Evolutionary conservation across 92 coral and sea anemone genomes (phyloP).

Genomic region (Parazoanthus swiftii): DNA sequence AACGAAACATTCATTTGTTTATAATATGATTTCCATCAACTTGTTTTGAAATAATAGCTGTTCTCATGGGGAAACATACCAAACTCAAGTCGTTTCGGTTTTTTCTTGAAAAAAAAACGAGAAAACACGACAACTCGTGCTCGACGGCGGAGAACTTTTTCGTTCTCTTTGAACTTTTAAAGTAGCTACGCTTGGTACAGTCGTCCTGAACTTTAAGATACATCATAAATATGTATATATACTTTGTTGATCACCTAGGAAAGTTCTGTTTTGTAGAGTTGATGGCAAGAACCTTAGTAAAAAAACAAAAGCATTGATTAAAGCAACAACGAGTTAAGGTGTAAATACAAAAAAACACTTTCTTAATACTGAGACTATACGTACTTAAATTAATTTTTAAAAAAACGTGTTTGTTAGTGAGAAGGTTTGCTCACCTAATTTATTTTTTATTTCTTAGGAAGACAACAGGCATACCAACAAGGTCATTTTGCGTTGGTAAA

Average conservation of each 20-base stretch:
- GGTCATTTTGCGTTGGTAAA: background rate
- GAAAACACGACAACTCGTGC: background rate
- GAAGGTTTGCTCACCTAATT: slow-evolving; percentile 4
- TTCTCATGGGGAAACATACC: background rate
- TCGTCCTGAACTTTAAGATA: background rate
- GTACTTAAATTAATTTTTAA: background rate
- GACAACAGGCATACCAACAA: background rate
- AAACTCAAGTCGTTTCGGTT: background rate
- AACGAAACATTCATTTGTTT: background rate
- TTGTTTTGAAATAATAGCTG: background rate
- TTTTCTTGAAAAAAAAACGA: background rate
- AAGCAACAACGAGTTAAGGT: background rate
- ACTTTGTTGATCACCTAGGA: background rate
- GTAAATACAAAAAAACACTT: background rate
- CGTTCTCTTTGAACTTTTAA: background rate
- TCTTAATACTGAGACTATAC: background rate
- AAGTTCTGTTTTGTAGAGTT: background rate
- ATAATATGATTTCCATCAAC: background rate
- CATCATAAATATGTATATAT: no score
- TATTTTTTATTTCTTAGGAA: background rate
- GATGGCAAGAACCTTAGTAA: background rate
- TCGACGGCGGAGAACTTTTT: background rate
- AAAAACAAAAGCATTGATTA: background rate
- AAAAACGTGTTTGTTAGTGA: background rate
- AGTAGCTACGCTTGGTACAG: background rate